phyloP scores from a whole-genome alignment of 2,113 vertebrate genomes.

The Psittacula cyanocephala region DNA sequence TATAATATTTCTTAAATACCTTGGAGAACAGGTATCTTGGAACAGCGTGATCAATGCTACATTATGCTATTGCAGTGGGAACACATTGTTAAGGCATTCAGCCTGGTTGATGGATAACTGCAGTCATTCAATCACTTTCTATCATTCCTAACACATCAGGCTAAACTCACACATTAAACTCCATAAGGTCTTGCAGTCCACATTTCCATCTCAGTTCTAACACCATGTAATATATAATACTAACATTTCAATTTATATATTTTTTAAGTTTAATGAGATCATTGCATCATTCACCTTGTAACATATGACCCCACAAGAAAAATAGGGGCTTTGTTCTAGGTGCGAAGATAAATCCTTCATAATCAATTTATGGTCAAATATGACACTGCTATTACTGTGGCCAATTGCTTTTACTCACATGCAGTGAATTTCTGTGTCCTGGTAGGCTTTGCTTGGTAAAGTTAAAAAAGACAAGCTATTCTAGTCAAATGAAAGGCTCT shows the following conservation, averaged over 20 bases:
- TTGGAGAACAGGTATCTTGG: not conserved
- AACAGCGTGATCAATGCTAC: not conserved
- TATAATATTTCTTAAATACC: not conserved
- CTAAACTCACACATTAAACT: not conserved
- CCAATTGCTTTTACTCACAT: not conserved
- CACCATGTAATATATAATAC: accelerated
- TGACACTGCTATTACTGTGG: accelerated
- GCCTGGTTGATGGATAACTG: not conserved
- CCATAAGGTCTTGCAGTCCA: not conserved
- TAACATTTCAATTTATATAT: not conserved
- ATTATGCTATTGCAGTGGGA: not conserved
- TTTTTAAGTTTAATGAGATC: not conserved
- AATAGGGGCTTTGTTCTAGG: not conserved
- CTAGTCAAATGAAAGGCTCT: not conserved
- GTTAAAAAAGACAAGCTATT: not conserved
- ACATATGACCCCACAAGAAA: not conserved
- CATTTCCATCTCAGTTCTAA: not conserved
- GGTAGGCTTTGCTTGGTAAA: not conserved
- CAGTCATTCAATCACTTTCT: not conserved
- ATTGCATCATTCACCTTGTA: not conserved
- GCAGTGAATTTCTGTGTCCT: not conserved
- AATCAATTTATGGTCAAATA: not conserved
- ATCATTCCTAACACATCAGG: not conserved
- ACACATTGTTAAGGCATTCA: not conserved
- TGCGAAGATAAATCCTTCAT: not conserved